Evolutionary conservation across 1,140 invertebrate genomes (phyloP).

Genomic region (Arctopsyche grandis): DNA sequence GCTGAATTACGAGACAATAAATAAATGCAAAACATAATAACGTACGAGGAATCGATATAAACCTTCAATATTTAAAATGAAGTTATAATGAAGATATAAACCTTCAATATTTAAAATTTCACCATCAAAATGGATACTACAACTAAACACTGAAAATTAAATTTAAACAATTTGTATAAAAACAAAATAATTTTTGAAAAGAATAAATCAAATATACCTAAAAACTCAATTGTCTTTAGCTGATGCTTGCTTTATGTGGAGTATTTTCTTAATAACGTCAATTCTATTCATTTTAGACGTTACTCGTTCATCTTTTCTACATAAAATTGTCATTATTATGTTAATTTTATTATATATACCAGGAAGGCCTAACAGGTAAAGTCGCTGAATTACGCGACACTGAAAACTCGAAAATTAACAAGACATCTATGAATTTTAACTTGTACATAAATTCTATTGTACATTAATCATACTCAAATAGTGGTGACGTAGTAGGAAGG

Average conservation of each 20-base stretch:
- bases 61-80: slow-evolving; percentile 46
- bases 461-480: no score
- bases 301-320: slow-evolving; percentile 44
- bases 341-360: no score
- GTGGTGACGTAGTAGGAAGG: no score
- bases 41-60: not conserved
- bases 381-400: no score
- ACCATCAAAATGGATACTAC: slow-evolving; percentile 46
- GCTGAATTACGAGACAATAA: no score
- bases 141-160: slow-evolving; percentile 33
- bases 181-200: not conserved
- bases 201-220: slow-evolving; percentile 34
- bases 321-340: no score
- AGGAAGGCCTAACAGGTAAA: no score
- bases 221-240: slow-evolving; percentile 49
- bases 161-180: not conserved
- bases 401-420: no score
- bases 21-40: not conserved
- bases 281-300: slow-evolving; percentile 29
- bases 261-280: slow-evolving; percentile 46
- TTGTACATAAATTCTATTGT: no score
- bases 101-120: slow-evolving; percentile 40
- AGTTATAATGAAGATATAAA: no score
- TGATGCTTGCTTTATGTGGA: slow-evolving; percentile 40
- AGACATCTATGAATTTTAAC: no score